Conservation (phyloP, 2,797 vertebrate species). For the Tympanoctomys barrerae region DNA sequence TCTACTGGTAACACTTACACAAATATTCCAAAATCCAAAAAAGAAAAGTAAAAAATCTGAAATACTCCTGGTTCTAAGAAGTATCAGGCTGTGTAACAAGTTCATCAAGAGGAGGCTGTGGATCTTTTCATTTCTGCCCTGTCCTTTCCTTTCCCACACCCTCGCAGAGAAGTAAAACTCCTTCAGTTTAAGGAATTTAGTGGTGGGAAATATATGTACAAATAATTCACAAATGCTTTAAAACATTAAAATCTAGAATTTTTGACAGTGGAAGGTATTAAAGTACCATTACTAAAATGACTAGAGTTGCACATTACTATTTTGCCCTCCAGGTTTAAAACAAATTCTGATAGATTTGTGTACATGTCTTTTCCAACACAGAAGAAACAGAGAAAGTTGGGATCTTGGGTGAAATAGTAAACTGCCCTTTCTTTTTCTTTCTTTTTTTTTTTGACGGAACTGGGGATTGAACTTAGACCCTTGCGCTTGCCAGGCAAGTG, state of each 20-base stretch:
- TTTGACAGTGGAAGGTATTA: background rate
- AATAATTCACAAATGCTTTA: background rate
- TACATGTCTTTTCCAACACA: background rate
- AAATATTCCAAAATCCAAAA: background rate
- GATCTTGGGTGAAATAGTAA: background rate
- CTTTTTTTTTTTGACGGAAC: no score
- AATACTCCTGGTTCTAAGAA: background rate
- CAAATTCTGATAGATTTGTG: background rate
- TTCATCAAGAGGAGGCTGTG: background rate
- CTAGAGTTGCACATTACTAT: background rate
- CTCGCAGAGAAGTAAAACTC: background rate
- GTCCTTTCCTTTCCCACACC: background rate
- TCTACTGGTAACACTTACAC: background rate
- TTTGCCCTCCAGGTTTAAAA: slow-evolving; percentile 6
- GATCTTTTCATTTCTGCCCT: background rate
- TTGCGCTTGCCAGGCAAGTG: no score
- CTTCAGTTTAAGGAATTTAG: background rate
- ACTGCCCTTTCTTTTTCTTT: no score
- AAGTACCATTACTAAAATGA: background rate
- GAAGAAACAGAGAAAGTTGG: background rate
- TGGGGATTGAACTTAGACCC: no score
- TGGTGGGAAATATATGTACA: background rate
- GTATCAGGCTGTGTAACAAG: background rate
- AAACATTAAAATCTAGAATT: background rate
- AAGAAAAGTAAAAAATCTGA: background rate